Evolutionary conservation across 2,797 vertebrate genomes (phyloP).

Genomic region (Pelochelys cantorii): DNA sequence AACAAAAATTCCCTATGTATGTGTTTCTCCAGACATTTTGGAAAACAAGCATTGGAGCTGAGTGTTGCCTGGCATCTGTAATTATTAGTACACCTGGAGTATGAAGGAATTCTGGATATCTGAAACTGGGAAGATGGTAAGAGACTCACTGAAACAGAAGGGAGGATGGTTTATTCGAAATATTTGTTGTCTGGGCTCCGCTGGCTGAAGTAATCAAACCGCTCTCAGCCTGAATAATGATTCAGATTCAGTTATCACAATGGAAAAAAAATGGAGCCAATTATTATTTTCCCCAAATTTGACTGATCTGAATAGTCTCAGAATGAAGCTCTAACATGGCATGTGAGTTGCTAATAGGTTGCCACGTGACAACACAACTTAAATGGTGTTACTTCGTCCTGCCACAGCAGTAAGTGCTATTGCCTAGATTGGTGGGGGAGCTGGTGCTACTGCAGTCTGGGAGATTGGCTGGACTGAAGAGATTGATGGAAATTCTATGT

Average conservation of each 20-base stretch:
- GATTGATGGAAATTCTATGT: not conserved
- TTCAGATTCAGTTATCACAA: not conserved
- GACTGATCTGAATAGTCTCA: not conserved
- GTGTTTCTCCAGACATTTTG: no score
- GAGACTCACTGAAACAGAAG: not conserved
- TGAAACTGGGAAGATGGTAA: rapidly evolving
- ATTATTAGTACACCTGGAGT: no score
- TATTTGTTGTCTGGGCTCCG: not conserved
- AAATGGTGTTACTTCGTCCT: not conserved
- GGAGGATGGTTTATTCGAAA: not conserved
- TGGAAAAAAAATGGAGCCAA: not conserved
- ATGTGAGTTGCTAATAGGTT: not conserved
- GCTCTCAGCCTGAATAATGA: not conserved
- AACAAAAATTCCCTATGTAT: no score
- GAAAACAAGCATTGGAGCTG: no score
- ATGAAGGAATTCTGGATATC: not conserved
- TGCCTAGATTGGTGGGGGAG: not conserved
- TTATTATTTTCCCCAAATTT: not conserved
- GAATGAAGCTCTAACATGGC: not conserved
- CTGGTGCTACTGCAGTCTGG: not conserved
- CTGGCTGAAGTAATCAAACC: not conserved
- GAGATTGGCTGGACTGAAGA: not conserved
- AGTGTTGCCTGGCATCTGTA: no score
- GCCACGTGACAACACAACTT: constrained; percentile 7
- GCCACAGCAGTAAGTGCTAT: not conserved